Evolutionary conservation across 1,140 invertebrate species (phyloP).

Genomic region (Meloidogyne chitwoodi): DNA sequence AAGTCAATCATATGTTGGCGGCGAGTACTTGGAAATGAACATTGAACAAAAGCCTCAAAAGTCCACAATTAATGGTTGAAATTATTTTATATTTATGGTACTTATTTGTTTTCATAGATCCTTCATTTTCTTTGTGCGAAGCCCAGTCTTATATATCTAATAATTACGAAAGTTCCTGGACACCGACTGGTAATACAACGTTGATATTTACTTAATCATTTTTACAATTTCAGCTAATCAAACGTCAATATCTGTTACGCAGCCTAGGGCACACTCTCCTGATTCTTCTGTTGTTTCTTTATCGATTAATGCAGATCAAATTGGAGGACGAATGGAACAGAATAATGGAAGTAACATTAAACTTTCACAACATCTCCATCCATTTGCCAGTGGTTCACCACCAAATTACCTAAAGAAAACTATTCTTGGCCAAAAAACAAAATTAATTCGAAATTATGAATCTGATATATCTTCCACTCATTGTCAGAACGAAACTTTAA

Average conservation of each 20-base stretch:
- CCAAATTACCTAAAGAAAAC: slow-evolving; percentile 13
- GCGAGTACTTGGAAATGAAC: slow-evolving; percentile 33
- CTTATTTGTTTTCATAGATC: slow-evolving; percentile 19
- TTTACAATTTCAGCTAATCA: neutral
- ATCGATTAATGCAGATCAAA: neutral
- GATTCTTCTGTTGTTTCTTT: slow-evolving; percentile 8
- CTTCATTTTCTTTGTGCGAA: slow-evolving; percentile 21
- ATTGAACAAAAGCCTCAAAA: slow-evolving; percentile 1
- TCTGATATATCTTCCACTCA: neutral
- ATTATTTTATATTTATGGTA: neutral
- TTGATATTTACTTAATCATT: neutral
- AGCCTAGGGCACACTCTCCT: slow-evolving; percentile 29
- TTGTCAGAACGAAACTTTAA: neutral
- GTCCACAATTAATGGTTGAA: neutral
- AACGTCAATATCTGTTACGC: neutral
- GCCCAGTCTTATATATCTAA: slow-evolving; percentile 26
- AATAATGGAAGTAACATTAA: neutral
- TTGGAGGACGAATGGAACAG: slow-evolving; percentile 14
- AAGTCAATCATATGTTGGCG: neutral
- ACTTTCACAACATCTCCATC: slow-evolving; percentile 8
- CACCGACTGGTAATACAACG: neutral
- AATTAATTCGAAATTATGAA: neutral
- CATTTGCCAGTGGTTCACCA: slow-evolving; percentile 1
- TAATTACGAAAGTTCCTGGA: slow-evolving; percentile 9
- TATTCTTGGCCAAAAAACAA: neutral